Conservation (phyloP, 2,888 invertebrate species). For the Vanessa cardui region DNA sequence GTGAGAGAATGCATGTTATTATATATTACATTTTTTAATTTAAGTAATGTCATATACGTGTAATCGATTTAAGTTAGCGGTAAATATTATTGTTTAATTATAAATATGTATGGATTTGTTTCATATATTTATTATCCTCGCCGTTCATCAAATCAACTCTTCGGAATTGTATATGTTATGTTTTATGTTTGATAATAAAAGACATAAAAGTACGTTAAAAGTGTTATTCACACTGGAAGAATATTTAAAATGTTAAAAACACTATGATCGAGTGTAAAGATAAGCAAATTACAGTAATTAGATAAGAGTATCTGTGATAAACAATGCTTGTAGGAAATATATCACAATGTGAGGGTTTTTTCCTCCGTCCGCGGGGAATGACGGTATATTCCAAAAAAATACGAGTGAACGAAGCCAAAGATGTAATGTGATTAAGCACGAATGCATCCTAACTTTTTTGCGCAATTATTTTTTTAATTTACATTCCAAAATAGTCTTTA, state of each 20-base stretch:
- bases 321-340: slow-evolving; percentile 38
- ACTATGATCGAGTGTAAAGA: slow-evolving; percentile 25
- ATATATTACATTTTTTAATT: too few relatives aligned
- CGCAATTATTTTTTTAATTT: slow-evolving; percentile 43
- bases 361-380: slow-evolving; percentile 31
- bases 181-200: too few relatives aligned
- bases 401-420: slow-evolving; percentile 58
- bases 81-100: too few relatives aligned
- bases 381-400: slow-evolving; percentile 39
- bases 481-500: slow-evolving; percentile 36
- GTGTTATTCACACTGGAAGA: neutral
- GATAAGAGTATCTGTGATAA: slow-evolving; percentile 37
- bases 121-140: too few relatives aligned
- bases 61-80: too few relatives aligned
- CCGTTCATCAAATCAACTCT: too few relatives aligned
- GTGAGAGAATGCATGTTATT: too few relatives aligned
- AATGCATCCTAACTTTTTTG: slow-evolving; percentile 41
- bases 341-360: slow-evolving; percentile 35
- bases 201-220: neutral
- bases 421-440: slow-evolving; percentile 56
- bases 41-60: too few relatives aligned
- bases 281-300: slow-evolving; percentile 38
- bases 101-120: too few relatives aligned
- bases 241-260: slow-evolving; percentile 25
- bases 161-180: too few relatives aligned